Conservation (phyloP, 2,888 invertebrate species). For the Drosophila tanythrix region DNA sequence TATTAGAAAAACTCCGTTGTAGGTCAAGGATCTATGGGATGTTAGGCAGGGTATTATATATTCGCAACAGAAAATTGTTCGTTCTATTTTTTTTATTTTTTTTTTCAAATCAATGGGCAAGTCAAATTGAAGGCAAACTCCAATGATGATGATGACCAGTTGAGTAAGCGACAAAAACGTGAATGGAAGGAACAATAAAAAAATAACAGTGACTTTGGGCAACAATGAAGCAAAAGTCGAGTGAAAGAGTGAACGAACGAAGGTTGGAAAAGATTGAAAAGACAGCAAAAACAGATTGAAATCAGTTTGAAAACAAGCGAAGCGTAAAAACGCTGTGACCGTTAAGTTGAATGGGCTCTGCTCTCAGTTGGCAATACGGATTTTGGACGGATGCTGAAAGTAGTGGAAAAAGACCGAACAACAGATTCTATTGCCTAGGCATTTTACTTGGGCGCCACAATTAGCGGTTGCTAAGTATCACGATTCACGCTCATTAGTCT, state of each 20-base stretch:
- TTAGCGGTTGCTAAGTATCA: slow-evolving; percentile 1
- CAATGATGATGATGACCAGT: slow-evolving; percentile 56
- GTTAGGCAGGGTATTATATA: not conserved
- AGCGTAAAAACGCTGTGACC: slow-evolving; percentile 77
- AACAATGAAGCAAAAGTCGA: slow-evolving; percentile 70
- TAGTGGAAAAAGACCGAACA: not conserved
- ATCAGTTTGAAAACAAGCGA: slow-evolving; percentile 80
- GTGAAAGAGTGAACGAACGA: slow-evolving; percentile 14
- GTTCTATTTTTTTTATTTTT: not conserved
- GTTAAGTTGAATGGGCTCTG: slow-evolving; percentile 16
- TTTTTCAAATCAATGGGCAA: slow-evolving; percentile 40
- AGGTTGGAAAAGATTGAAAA: slow-evolving; percentile 55
- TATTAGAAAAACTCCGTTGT: not conserved
- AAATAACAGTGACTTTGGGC: slow-evolving; percentile 64
- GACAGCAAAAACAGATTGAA: slow-evolving; percentile 79
- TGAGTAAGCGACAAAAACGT: slow-evolving; percentile 32
- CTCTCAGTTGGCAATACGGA: slow-evolving; percentile 21
- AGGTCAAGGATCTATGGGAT: not conserved
- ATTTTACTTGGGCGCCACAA: not conserved
- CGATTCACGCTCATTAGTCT: slow-evolving; percentile 53
- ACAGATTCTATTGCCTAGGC: not conserved
- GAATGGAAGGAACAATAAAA: slow-evolving; percentile 18
- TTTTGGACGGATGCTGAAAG: slow-evolving; percentile 5
- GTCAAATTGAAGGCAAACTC: slow-evolving; percentile 78
- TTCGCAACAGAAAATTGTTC: not conserved